A percentile compares a stretch with the other conserved stretches of the same genome.
These are phyloP conservation scores for Buphagus erythrorhynchus DNA, from an alignment of 2,797 vertebrate species.

Conservation along the genomic window DNA sequence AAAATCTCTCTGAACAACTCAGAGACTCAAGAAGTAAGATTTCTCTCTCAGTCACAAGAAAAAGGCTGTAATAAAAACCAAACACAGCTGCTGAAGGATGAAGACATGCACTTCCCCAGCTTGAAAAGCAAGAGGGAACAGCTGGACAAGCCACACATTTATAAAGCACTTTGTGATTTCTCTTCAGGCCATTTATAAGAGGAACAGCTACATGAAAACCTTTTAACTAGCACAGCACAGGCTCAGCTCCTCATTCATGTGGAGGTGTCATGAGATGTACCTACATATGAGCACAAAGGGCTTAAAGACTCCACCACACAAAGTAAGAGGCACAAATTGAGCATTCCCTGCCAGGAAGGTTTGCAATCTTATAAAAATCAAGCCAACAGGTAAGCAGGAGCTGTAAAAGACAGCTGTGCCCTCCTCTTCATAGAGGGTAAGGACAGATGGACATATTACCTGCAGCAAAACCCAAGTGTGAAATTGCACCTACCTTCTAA, in stretches of 20 bases:
- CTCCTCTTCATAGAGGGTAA: not conserved
- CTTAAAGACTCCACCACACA: not conserved
- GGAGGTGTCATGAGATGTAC: not conserved
- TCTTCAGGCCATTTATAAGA: not conserved
- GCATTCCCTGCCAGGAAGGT: not conserved
- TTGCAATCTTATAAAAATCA: not conserved
- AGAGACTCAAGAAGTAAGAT: not conserved
- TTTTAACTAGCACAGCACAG: not conserved
- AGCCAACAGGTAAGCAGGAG: not conserved
- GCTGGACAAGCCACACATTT: not conserved
- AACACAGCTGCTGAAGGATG: conserved; percentile 7
- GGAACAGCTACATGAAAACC: not conserved
- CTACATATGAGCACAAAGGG: not conserved
- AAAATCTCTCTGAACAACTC: not conserved
- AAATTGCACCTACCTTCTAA: not conserved
- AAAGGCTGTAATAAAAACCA: not conserved
- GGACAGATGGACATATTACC: not conserved
- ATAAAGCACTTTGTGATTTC: not conserved
- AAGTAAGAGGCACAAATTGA: not conserved
- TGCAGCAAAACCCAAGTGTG: not conserved
- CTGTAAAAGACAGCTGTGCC: not conserved
- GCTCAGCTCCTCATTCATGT: not conserved
- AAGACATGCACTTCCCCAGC: not conserved
- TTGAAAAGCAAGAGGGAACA: not conserved
- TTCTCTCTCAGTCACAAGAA: not conserved